Evolutionary conservation across 2,797 vertebrate species (phyloP).

Genomic region (Zalophus californianus): DNA sequence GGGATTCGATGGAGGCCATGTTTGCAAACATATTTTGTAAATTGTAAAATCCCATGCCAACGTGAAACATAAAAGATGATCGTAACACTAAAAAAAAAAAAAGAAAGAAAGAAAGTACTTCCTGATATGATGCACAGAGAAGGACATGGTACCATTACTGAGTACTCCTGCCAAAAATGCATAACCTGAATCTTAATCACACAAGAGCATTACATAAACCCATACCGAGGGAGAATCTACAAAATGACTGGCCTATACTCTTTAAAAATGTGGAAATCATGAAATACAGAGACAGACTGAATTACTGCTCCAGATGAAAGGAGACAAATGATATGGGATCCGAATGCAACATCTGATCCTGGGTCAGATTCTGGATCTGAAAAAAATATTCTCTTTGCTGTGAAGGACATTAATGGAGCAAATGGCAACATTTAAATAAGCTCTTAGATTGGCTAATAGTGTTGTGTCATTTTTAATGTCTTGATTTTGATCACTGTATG

Average conservation of each 20-base stretch:
- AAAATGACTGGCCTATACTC: background rate
- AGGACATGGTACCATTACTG: background rate
- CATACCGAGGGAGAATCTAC: background rate
- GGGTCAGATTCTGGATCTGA: background rate
- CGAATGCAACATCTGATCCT: background rate
- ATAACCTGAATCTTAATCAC: background rate
- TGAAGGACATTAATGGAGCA: background rate
- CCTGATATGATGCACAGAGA: background rate
- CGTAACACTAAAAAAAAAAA: background rate
- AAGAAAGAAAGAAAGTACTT: no score
- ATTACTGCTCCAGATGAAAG: constrained; percentile 31
- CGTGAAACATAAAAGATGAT: background rate
- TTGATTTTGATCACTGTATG: background rate
- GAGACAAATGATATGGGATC: background rate
- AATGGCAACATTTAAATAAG: background rate
- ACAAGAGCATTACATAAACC: background rate
- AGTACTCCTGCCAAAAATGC: background rate
- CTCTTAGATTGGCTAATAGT: background rate
- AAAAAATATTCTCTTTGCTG: background rate
- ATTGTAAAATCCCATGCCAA: background rate
- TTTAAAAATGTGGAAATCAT: background rate
- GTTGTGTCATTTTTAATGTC: background rate
- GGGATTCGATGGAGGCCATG: background rate
- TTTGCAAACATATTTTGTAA: constrained; percentile 20
- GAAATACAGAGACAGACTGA: background rate